Evolutionary conservation across 2,888 invertebrate genomes (phyloP), one percentile per base, ranked within the genome.

Genomic region (Chalcis sispes): DNA sequence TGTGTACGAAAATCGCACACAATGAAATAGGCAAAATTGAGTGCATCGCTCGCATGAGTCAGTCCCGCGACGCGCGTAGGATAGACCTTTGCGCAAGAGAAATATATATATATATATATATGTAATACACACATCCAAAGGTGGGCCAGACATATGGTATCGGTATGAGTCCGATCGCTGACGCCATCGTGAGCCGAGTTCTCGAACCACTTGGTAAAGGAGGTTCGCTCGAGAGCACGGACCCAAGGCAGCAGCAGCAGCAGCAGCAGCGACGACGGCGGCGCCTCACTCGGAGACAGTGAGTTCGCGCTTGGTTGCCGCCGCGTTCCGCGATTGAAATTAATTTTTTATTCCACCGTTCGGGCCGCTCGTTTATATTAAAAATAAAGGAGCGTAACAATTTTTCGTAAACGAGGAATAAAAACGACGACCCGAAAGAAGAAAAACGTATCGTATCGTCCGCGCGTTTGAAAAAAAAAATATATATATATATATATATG

Each of bases 181-280:
- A 78, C 83, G 82, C 81, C 83, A 79, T 81, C 77, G 69, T 72
- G 69, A 78, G 73, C 73, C 76, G 54, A 75, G 77, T 79, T 74
- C 80, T 79, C 20, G 81, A 81, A 81, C 18, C 62, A 69, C 23
- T n/a, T n/a, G n/a, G 32, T 3, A 3, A 8, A 32, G 32, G 5
- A 5, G 32, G 32, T 8, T 5, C 32, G 32, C 32, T 32, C 32
- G 32, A 32, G 32, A 3, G 32, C 32, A n/a, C n/a, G n/a, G n/a
- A n/a, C n/a, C n/a, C n/a, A n/a, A n/a, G n/a, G n/a, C n/a, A n/a
- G n/a, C n/a, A n/a, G n/a, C n/a, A n/a, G n/a, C n/a, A n/a, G n/a
- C n/a, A n/a, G n/a, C n/a, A n/a, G n/a, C n/a, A n/a, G n/a, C n/a
- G n/a, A n/a, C n/a, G n/a, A n/a, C n/a, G n/a, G 32, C 5, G 32